A percentile compares a stretch with the other conserved stretches of the same genome.
Evolutionary conservation across 2,888 invertebrate genomes (phyloP).

Genomic region (Dicyrtomina minuta): DNA sequence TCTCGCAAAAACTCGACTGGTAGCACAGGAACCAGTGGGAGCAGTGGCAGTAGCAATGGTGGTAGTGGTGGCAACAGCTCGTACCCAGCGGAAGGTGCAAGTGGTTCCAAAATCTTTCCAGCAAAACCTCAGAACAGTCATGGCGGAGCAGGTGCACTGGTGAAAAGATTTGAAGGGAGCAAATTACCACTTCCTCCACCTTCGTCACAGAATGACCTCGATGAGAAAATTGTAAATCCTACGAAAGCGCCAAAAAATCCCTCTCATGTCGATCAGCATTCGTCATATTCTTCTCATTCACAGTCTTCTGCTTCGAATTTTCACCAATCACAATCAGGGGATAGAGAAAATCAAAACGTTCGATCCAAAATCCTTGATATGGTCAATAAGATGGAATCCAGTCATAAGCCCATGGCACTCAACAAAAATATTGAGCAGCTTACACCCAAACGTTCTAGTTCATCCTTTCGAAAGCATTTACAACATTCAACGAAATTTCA

Average conservation of each 20-base stretch:
- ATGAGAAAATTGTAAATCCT: conserved; percentile 32
- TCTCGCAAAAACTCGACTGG: conserved; percentile 39
- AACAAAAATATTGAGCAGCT: conserved; percentile 45
- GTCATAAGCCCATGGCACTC: conserved; percentile 44
- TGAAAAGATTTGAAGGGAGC: conserved; percentile 34
- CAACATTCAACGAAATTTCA: conserved; percentile 14
- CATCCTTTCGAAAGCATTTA: conserved; percentile 38
- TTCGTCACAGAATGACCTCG: conserved; percentile 28
- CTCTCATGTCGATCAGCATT: too few species aligned
- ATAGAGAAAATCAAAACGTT: conserved; percentile 29
- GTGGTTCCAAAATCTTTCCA: conserved; percentile 25
- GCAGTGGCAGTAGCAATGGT: conserved; percentile 27
- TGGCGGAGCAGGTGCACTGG: conserved; percentile 18
- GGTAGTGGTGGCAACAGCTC: conserved; percentile 34
- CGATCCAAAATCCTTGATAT: conserved; percentile 52
- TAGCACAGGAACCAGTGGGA: conserved; percentile 12
- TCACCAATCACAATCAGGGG: conserved; percentile 25
- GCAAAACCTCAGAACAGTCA: conserved; percentile 7
- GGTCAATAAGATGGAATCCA: conserved; percentile 52
- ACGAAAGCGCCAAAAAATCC: background rate
- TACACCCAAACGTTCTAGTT: conserved; percentile 45
- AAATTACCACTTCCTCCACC: conserved; percentile 43
- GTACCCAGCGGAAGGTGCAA: conserved; percentile 17
- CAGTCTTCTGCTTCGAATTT: background rate
- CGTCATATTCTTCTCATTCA: background rate